Evolutionary conservation across 2,888 invertebrate species (phyloP).

Genomic region (Xestobium rufovillosum): DNA sequence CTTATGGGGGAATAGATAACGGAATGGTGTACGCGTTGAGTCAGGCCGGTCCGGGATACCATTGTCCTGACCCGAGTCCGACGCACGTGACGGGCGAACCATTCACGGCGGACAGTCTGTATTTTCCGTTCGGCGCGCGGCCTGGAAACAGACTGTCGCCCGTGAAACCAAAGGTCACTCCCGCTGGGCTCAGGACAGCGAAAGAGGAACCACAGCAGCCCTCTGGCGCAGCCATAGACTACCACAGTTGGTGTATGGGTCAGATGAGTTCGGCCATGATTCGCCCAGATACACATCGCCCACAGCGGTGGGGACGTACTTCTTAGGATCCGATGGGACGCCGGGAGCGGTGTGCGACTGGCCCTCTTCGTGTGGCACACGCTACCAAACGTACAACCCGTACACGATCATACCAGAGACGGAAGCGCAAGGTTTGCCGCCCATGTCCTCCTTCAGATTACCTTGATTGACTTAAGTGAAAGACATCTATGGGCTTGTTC

Average conservation of each 20-base stretch:
- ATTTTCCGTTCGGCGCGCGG: slow-evolving; percentile 58
- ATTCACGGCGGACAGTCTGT: slow-evolving; percentile 54
- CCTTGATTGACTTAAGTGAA: slow-evolving; percentile 48
- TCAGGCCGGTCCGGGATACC: too few species aligned
- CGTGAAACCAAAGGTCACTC: slow-evolving; percentile 45
- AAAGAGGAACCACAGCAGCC: slow-evolving; percentile 34
- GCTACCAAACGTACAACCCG: slow-evolving; percentile 62
- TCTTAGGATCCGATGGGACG: slow-evolving; percentile 48
- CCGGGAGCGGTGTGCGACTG: slow-evolving; percentile 43
- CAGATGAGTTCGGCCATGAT: slow-evolving; percentile 84
- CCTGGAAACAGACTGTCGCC: slow-evolving; percentile 43
- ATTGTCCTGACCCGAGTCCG: slow-evolving; percentile 41
- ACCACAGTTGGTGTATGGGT: slow-evolving; percentile 46
- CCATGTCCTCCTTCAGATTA: slow-evolving; percentile 49
- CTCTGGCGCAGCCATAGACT: slow-evolving; percentile 36
- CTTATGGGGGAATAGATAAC: slow-evolving; percentile 81
- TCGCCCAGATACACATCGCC: slow-evolving; percentile 82
- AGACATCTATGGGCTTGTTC: slow-evolving; percentile 69
- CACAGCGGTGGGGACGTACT: slow-evolving; percentile 52
- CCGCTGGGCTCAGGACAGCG: slow-evolving; percentile 32
- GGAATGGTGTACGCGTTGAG: slow-evolving; percentile 68
- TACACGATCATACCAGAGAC: slow-evolving; percentile 58
- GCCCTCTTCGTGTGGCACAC: slow-evolving; percentile 59
- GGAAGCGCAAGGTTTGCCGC: slow-evolving; percentile 55
- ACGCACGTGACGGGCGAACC: slow-evolving; percentile 50